A percentile compares a stretch with the other conserved stretches of the same genome.
phyloP scores from a whole-genome alignment of 2,888 invertebrate genomes.

The Conchocele bisecta region DNA sequence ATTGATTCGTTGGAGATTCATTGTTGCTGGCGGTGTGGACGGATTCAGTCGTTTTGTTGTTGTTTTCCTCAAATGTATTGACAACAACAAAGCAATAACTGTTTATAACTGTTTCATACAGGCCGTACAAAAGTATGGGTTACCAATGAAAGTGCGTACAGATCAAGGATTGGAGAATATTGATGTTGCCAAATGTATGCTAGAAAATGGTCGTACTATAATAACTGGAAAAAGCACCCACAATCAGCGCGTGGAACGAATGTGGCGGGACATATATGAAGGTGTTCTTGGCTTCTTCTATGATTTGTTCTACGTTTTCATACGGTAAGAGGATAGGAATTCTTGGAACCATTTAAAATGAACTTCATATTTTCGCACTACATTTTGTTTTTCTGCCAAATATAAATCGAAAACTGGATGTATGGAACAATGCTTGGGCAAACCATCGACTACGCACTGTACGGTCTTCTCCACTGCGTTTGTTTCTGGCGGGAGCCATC shows the following conservation, averaged over 20 bases:
- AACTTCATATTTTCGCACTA: slow-evolving; percentile 11
- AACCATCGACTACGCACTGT: slow-evolving; percentile 7
- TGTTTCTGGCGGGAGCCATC: slow-evolving; percentile 11
- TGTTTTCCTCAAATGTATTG: slow-evolving; percentile 17
- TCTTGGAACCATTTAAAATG: slow-evolving; percentile 15
- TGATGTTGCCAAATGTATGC: slow-evolving; percentile 31
- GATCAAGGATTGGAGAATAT: slow-evolving; percentile 37
- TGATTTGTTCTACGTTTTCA: slow-evolving; percentile 24
- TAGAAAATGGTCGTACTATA: slow-evolving; percentile 3
- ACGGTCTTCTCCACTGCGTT: background rate
- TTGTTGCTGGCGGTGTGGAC: slow-evolving; percentile 40
- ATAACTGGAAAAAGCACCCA: slow-evolving; percentile 17
- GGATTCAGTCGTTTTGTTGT: slow-evolving; percentile 45
- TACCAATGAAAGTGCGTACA: slow-evolving; percentile 25
- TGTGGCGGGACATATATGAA: slow-evolving; percentile 15
- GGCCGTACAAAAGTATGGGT: slow-evolving; percentile 9
- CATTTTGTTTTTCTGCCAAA: slow-evolving; percentile 7
- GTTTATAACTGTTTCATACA: slow-evolving; percentile 20
- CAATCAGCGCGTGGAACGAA: slow-evolving; percentile 3
- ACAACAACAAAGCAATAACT: slow-evolving; percentile 41
- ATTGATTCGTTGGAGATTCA: slow-evolving; percentile 40
- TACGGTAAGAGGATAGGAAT: slow-evolving; percentile 21
- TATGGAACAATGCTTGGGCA: slow-evolving; percentile 20
- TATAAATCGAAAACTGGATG: slow-evolving; percentile 2
- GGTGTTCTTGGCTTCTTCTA: slow-evolving; percentile 9